Conservation (phyloP, 2,888 invertebrate species). For the Vannuccia rotundouncinata region DNA sequence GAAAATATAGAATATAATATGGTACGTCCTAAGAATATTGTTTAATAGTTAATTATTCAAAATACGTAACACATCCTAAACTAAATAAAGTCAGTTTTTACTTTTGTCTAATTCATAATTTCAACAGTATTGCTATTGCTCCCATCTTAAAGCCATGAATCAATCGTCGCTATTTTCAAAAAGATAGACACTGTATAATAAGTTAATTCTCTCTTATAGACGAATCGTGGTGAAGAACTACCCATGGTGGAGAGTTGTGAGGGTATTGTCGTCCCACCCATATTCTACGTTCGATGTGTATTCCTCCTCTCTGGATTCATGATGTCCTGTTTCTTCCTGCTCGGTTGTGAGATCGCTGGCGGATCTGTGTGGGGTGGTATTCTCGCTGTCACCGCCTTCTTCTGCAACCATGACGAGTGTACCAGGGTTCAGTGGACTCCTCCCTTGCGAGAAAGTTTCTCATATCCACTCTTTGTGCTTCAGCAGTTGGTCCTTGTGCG, state of each 20-base stretch:
- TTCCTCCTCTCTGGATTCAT: slow-evolving; percentile 67
- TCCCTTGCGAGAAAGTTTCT: slow-evolving; percentile 76
- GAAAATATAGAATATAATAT: too few species aligned
- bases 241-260: slow-evolving; percentile 68
- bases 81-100: too few species aligned
- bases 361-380: slow-evolving; percentile 33
- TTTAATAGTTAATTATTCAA: too few species aligned
- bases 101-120: too few species aligned
- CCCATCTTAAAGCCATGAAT: too few species aligned
- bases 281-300: slow-evolving; percentile 73
- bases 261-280: slow-evolving; percentile 70
- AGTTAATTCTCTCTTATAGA: slow-evolving; percentile 46
- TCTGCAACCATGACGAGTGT: slow-evolving; percentile 72
- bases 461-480: slow-evolving; percentile 70
- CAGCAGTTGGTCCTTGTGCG: slow-evolving; percentile 68
- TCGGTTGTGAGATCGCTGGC: slow-evolving; percentile 31
- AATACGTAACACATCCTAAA: too few species aligned
- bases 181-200: too few species aligned
- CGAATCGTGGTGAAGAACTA: slow-evolving; percentile 64
- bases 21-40: too few species aligned
- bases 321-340: slow-evolving; percentile 64
- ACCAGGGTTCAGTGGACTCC: slow-evolving; percentile 80
- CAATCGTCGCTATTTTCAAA: too few species aligned
- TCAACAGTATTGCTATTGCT: too few species aligned
- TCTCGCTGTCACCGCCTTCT: slow-evolving; percentile 63